Evolutionary conservation across 2,888 invertebrate species (phyloP), one percentile per base, ranked within the genome.

Genomic region (Rhyacophila evoluta): DNA sequence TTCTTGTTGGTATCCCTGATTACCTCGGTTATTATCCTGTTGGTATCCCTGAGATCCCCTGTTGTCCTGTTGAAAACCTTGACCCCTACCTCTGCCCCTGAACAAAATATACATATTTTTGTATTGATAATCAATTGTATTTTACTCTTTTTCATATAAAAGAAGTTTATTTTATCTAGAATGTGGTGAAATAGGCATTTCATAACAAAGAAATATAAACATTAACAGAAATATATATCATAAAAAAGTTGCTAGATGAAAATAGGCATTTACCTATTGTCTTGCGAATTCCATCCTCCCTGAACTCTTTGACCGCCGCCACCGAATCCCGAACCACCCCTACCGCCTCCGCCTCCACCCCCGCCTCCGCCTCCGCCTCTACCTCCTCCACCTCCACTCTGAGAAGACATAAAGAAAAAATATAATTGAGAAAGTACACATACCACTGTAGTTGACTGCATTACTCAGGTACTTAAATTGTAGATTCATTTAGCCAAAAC

Each of bases 331-430:
- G 86, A 84, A 25, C 86, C 84, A 33, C 85, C 84, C 25, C 86
- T 85, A 73, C 87, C 84, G 12, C 86, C 84, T 10, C 85, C 84
- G 5, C 86, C 85, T 15, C 84, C 83, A 15, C 85, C 84, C 12
- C 86, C 85, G 11, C 85, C 83, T 8, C 85, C 84, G 6, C 85
- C 84, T 39, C 85, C 84, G 1, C 87, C 86, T 5, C 86, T 84
- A 0, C n/a, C n/a, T n/a, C n/a, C n/a, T n/a, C n/a, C n/a, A n/a
- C n/a, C n/a, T n/a, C 87, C 84, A 0, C 85, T 83, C 4, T 77
- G 71, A 25, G 37, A 38, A 74, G 12, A 19, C 28, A 68, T 27
- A 12, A 29, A 68, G 29, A 5, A 12, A 67, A 27, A 1, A 28
- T 28, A 28, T 27, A 68, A n/a, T 28, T 12, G 1, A 19, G 36